Conservation (phyloP, 2,797 vertebrate species). For the Picus viridis region DNA sequence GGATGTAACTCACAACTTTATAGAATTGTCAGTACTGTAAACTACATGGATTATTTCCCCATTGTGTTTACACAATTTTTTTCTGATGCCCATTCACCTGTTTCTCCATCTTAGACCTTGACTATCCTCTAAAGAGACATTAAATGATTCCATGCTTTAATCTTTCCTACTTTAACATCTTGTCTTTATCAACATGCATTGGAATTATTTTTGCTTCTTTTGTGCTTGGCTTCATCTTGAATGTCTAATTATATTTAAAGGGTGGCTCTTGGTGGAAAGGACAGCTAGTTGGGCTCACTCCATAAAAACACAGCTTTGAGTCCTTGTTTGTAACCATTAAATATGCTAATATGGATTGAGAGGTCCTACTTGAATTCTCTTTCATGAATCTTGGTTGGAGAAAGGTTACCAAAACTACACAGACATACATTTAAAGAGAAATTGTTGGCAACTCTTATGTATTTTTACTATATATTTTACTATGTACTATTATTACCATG, state of each 20-base stretch:
- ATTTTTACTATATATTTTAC: neutral
- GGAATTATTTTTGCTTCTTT: neutral
- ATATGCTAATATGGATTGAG: neutral
- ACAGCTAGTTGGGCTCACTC: neutral
- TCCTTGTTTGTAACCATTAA: neutral
- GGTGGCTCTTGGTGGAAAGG: neutral
- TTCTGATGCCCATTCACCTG: neutral
- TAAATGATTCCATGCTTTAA: neutral
- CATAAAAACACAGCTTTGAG: neutral
- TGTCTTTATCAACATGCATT: neutral
- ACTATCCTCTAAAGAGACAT: neutral
- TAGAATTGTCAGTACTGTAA: neutral
- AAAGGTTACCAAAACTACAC: neutral
- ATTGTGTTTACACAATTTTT: neutral
- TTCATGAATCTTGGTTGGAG: neutral
- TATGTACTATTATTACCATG: neutral
- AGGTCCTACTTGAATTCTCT: neutral
- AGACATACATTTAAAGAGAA: neutral
- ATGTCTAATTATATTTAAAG: neutral
- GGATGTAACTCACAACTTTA: neutral
- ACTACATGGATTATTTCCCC: neutral
- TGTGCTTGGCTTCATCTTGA: neutral
- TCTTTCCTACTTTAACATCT: neutral
- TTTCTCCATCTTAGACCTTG: neutral
- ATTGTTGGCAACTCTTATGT: neutral